Evolutionary conservation across 37 sponge, comb jelly and placozoan genomes (phyloP).

Genomic region (Axinella damicornis): DNA sequence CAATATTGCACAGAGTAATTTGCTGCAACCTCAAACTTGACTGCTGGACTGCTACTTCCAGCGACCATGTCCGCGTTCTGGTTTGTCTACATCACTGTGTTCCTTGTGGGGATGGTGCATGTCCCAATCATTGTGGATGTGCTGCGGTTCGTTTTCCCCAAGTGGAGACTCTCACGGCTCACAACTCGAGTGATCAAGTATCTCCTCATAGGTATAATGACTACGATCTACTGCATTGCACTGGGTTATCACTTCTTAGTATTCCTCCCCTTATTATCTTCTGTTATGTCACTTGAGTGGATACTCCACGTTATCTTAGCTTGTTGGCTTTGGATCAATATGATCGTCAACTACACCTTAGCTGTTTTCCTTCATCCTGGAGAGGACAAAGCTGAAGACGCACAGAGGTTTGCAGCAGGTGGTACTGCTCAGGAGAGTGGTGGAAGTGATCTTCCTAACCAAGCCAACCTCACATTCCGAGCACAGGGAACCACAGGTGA

Average conservation of each 20-base stretch:
- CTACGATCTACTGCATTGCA: constrained; percentile 33
- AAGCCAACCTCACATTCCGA: too few species aligned
- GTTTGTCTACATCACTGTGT: constrained; percentile 55
- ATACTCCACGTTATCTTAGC: constrained; percentile 57
- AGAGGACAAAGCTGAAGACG: not conserved
- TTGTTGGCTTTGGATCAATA: constrained; percentile 66
- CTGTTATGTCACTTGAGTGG: constrained; percentile 31
- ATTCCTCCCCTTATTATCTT: constrained; percentile 29
- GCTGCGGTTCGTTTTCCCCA: constrained; percentile 49
- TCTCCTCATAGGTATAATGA: constrained; percentile 41
- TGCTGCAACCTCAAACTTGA: not conserved
- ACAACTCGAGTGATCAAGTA: constrained; percentile 20
- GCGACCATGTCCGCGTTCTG: too few species aligned
- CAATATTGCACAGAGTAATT: not conserved
- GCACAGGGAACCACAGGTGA: too few species aligned
- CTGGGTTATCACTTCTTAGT: constrained; percentile 47
- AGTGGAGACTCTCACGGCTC: constrained; percentile 46
- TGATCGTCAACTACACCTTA: constrained; percentile 43
- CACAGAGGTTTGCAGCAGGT: too few species aligned
- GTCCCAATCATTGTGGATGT: constrained; percentile 61
- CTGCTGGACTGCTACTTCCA: not conserved
- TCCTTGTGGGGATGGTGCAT: constrained; percentile 47
- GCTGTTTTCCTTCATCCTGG: constrained; percentile 60
- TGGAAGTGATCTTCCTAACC: too few species aligned
- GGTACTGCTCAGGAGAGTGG: too few species aligned